A percentile compares a stretch with the other conserved stretches of the same genome.
phyloP scores from a whole-genome alignment of 2,113 vertebrate genomes.

The Leptosomus discolor region DNA sequence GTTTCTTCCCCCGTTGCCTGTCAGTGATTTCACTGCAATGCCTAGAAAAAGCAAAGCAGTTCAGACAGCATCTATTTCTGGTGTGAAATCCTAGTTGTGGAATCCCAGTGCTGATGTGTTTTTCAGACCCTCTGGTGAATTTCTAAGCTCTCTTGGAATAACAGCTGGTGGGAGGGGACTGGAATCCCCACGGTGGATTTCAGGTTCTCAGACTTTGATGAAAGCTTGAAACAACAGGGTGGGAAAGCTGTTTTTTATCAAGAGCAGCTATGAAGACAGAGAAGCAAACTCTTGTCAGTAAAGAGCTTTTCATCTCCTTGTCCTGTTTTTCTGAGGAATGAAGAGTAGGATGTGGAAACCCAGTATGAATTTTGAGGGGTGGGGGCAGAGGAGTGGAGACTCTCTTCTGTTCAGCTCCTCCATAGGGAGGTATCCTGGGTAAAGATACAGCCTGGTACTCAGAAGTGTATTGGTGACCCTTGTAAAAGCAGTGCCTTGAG shows the following conservation, averaged over 20 bases:
- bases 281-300: neutral
- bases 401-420: neutral
- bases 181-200: neutral
- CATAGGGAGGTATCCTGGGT: fast-evolving
- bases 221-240: slow-evolving; percentile 5
- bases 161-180: neutral
- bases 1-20: neutral
- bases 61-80: slow-evolving; percentile 44
- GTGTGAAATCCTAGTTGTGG: slow-evolving; percentile 33
- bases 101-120: slow-evolving; percentile 37
- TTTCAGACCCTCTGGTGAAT: slow-evolving; percentile 44
- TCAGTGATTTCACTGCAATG: slow-evolving; percentile 31
- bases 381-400: neutral
- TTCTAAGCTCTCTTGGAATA: slow-evolving; percentile 23
- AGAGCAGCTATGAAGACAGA: neutral
- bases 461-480: neutral
- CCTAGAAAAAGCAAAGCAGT: slow-evolving; percentile 38
- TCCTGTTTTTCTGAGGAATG: neutral
- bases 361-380: neutral
- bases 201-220: neutral
- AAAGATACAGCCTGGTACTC: neutral
- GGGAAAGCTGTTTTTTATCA: slow-evolving; percentile 16
- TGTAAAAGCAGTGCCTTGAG: neutral
- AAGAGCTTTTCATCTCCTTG: neutral
- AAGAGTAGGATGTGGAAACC: neutral